Conservation (phyloP, 2,888 invertebrate species). For the Nineta flava region DNA sequence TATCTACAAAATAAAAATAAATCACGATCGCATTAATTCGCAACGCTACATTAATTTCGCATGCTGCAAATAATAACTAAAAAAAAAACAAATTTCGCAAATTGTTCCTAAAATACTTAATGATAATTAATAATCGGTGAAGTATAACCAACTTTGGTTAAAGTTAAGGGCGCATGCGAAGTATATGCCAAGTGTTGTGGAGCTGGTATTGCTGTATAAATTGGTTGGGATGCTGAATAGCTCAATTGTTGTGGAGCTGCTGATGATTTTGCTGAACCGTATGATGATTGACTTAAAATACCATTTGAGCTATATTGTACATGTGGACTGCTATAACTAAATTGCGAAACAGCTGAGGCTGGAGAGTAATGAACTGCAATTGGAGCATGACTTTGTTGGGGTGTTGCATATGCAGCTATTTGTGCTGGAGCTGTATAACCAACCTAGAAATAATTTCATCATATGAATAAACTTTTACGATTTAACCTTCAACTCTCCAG, state of each 20-base stretch:
- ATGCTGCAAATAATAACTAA: not conserved
- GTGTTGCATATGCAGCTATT: conserved; percentile 3
- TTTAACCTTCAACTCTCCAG: no score
- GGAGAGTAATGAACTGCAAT: conserved; percentile 16
- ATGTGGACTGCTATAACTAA: conserved; percentile 25
- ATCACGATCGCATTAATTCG: not conserved
- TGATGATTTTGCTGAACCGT: conserved; percentile 13
- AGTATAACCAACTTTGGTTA: conserved; percentile 6
- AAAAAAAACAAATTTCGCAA: not conserved
- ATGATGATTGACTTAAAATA: conserved; percentile 16
- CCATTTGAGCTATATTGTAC: conserved; percentile 25
- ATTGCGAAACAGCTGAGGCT: conserved; percentile 26
- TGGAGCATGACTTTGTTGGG: not conserved
- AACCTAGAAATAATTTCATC: not conserved
- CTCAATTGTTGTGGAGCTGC: not conserved
- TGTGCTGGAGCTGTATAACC: not conserved
- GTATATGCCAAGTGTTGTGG: conserved; percentile 8
- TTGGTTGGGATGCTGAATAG: conserved; percentile 7
- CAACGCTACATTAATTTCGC: not conserved
- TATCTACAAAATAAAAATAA: not conserved
- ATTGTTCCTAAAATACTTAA: no score
- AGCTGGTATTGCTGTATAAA: conserved; percentile 15
- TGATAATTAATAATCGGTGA: not conserved
- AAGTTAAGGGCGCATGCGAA: conserved; percentile 11
- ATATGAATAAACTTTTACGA: not conserved